Conservation (phyloP, 2,113 vertebrate species). For the Andinoacara biseriatus region DNA sequence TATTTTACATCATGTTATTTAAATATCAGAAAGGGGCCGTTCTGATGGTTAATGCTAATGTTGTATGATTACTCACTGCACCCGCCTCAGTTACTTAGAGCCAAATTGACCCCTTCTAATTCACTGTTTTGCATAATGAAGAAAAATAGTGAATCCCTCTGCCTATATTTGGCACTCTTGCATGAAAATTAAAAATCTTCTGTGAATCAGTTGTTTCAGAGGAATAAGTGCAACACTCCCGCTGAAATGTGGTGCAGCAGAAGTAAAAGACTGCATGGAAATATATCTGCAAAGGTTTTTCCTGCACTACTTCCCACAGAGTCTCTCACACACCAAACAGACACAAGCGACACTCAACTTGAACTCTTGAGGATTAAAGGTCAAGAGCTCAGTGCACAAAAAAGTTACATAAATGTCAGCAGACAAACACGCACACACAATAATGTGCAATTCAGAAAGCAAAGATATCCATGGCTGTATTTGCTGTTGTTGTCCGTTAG, state of each 20-base stretch:
- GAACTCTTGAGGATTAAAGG: slow-evolving; percentile 22
- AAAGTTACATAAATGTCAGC: not conserved
- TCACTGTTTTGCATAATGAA: not conserved
- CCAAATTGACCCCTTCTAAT: not conserved
- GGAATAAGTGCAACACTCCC: not conserved
- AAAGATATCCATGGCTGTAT: not conserved
- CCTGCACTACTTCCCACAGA: not conserved
- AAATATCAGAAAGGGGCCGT: too few species aligned
- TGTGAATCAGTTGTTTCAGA: not conserved
- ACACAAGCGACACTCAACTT: slow-evolving; percentile 12
- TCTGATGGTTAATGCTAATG: too few species aligned
- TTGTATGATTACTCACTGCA: not conserved
- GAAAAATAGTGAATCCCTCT: not conserved
- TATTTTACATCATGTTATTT: too few species aligned
- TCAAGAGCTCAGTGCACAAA: slow-evolving; percentile 14
- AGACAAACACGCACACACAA: not conserved
- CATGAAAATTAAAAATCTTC: not conserved
- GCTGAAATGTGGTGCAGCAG: not conserved
- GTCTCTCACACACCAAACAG: not conserved
- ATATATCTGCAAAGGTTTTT: not conserved
- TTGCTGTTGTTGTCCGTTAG: slow-evolving; percentile 23
- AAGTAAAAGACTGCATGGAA: not conserved
- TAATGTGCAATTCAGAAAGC: not conserved
- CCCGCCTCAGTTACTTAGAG: not conserved
- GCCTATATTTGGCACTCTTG: not conserved